phyloP scores from a whole-genome alignment of 2,113 vertebrate genomes.

The Oxyruncus cristatus region DNA sequence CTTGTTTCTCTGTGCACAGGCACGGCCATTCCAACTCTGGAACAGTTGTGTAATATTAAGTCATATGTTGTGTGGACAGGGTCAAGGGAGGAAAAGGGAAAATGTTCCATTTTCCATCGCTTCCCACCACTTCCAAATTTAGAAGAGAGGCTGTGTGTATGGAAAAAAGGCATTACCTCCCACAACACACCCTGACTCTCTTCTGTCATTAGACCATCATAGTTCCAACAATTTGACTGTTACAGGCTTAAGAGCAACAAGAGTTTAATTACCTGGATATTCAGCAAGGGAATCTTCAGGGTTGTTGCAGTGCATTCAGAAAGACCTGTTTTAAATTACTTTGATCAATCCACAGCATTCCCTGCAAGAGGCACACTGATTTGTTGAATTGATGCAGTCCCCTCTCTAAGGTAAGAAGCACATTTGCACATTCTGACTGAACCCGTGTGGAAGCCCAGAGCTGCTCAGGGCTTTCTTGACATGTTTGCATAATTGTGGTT shows the following conservation, averaged over 20 bases:
- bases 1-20: not conserved
- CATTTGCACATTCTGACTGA: not conserved
- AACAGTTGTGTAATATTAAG: not conserved
- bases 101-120: not conserved
- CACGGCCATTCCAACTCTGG: not conserved
- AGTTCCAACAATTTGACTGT: not conserved
- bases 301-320: not conserved
- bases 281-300: not conserved
- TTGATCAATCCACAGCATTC: not conserved
- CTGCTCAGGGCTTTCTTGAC: conserved; percentile 63
- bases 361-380: not conserved
- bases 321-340: conserved; percentile 12
- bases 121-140: conserved; percentile 3
- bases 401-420: not conserved
- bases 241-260: not conserved
- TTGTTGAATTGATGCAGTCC: not conserved
- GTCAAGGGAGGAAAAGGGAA: conserved; percentile 10
- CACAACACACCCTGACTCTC: not conserved
- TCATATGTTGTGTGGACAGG: not conserved
- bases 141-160: not conserved
- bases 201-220: not conserved
- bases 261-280: not conserved
- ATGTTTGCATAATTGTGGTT: conserved; percentile 61
- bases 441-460: not conserved
- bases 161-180: not conserved